Evolutionary conservation across 2,113 vertebrate species (phyloP).

Genomic region (Talpa occidentalis): DNA sequence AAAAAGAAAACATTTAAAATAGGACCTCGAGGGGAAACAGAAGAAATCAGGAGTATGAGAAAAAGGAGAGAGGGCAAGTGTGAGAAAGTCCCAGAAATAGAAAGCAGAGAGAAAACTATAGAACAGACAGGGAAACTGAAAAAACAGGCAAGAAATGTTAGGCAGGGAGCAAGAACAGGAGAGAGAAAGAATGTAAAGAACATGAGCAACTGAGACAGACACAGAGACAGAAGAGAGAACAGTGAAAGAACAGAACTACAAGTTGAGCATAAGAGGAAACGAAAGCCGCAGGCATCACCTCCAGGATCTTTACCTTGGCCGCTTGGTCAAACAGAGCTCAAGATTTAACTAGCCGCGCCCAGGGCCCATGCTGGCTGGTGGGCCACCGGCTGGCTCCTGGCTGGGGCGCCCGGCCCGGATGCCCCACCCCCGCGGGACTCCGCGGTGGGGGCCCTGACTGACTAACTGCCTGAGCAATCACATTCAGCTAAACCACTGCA

Average conservation of each 20-base stretch:
- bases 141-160: conserved; percentile 11
- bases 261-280: conserved; percentile 83
- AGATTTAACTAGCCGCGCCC: conserved; percentile 85
- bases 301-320: conserved; percentile 84
- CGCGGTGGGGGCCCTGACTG: conserved; percentile 87
- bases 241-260: conserved; percentile 82
- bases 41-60: conserved; percentile 28
- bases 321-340: conserved; percentile 87
- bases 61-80: background rate
- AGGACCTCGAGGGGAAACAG: background rate
- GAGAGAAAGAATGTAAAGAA: conserved; percentile 60
- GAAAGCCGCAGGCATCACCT: conserved; percentile 81
- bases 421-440: conserved; percentile 77
- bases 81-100: conserved; percentile 50
- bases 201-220: conserved; percentile 69
- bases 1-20: conserved; percentile 50
- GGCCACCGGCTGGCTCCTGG: conserved; percentile 82
- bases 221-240: background rate
- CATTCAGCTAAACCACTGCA: conserved; percentile 92
- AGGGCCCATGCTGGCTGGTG: conserved; percentile 77
- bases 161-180: conserved; percentile 73
- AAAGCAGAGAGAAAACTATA: conserved; percentile 39
- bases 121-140: background rate
- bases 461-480: conserved; percentile 90
- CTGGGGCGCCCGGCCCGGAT: conserved; percentile 78